Base-by-base conservation (phyloP, 2,888 invertebrate genomes). In the Alentia gelatinosa region DNA sequence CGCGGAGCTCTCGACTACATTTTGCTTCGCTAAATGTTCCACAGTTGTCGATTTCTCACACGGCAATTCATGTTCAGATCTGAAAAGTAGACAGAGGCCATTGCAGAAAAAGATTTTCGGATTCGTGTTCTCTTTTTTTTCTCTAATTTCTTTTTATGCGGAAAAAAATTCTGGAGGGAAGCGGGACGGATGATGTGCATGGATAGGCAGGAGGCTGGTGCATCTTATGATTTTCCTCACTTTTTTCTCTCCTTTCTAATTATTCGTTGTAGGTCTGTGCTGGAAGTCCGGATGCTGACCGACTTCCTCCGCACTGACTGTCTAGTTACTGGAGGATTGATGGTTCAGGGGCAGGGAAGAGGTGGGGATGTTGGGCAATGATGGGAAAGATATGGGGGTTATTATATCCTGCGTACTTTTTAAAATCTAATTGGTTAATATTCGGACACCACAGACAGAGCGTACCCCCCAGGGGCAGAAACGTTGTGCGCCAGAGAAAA, bases 81-180 rank as follows among this genome's bases (percentile, higher is more conserved):
- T 90, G 90, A 90, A 90, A 90, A 93, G 92, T 93, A 94, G 93
- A 94, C 91, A 93, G 94, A 92, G 93, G 92, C 93, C 93, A 93
- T 93, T 94, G 94, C 94, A 94, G 93, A 93, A 93, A 93, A 92
- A 37, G 39, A 23, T 35, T 83, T 83, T 83, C 37, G 35, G 37
- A 19, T 7, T 79, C 7, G 9, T 26, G 5, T 39, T 1, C 1
- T 1, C 1, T 83, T 83, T 23, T 83, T 15, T 83, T 35, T 39
- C 42, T 83, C 56, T 56, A n/a, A 56, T 56, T 56, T 56, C 19
- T 56, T 56, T 5, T n/a, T n/a, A n/a, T n/a, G n/a, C n/a, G n/a
- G n/a, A n/a, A n/a, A n/a, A n/a, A n/a, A n/a, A n/a, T n/a, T n/a
- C n/a, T 9, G 19, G 56, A 19, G 3, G 12, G 19, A 56, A 56